Conservation (phyloP, 2,797 vertebrate genomes). For the Argya squamiceps region DNA sequence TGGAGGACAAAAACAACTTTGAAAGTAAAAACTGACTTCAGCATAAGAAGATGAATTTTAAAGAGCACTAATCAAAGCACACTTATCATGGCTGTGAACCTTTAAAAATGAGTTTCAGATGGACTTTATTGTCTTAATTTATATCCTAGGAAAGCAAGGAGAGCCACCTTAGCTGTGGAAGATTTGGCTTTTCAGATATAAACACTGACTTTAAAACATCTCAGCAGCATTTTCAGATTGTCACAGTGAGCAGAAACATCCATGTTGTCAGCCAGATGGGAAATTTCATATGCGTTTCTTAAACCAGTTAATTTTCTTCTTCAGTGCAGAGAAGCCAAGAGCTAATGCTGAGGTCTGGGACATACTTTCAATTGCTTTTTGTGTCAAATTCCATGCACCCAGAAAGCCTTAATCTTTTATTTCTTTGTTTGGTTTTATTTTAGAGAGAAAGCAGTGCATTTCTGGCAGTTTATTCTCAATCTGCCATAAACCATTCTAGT, state of each 20-base stretch:
- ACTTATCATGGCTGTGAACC: not conserved
- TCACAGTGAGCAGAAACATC: slow-evolving; percentile 41
- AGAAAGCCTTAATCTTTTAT: not conserved
- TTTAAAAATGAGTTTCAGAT: slow-evolving; percentile 50
- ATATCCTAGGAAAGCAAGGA: not conserved
- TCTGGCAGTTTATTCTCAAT: slow-evolving; percentile 12
- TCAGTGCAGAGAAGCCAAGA: slow-evolving; percentile 24
- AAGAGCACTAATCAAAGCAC: slow-evolving; percentile 2
- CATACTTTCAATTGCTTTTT: slow-evolving; percentile 2
- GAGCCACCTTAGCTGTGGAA: slow-evolving; percentile 9
- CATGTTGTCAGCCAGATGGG: slow-evolving; percentile 33
- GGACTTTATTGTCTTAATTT: slow-evolving; percentile 37
- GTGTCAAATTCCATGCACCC: not conserved
- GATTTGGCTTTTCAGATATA: slow-evolving; percentile 14
- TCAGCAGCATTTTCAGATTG: slow-evolving; percentile 48
- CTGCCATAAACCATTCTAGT: not conserved
- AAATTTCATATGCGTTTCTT: slow-evolving; percentile 37
- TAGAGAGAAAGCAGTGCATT: not conserved
- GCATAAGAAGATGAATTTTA: not conserved
- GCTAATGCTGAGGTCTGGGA: slow-evolving; percentile 22
- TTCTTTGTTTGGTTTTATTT: slow-evolving; percentile 9
- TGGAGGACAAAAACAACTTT: not conserved
- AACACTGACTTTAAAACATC: slow-evolving; percentile 54
- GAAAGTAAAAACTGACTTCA: not conserved
- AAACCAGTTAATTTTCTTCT: slow-evolving; percentile 41